Evolutionary conservation across 1,140 invertebrate species (phyloP).

Genomic region (Sweltsa coloradensis): DNA sequence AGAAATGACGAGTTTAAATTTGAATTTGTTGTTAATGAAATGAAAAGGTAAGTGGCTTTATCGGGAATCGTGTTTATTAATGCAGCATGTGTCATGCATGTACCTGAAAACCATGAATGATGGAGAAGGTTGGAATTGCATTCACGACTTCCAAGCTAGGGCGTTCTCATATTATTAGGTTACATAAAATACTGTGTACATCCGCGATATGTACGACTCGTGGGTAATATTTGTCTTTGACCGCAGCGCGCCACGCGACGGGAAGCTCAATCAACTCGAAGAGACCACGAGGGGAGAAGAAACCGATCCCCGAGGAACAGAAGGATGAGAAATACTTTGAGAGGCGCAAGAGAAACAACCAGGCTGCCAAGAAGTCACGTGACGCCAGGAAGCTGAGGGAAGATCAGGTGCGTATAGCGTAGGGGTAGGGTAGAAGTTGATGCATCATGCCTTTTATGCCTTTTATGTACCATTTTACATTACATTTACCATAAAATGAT

Average conservation of each 20-base stretch:
- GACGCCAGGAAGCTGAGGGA: slow-evolving; percentile 75
- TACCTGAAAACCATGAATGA: too few species aligned
- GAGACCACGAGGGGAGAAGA: slow-evolving; percentile 67
- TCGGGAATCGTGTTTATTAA: too few species aligned
- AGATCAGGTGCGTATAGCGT: slow-evolving; percentile 64
- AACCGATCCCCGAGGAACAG: slow-evolving; percentile 71
- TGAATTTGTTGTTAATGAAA: too few species aligned
- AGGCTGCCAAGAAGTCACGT: slow-evolving; percentile 81
- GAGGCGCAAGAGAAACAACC: slow-evolving; percentile 71
- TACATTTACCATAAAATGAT: neutral
- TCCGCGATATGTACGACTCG: slow-evolving; percentile 10
- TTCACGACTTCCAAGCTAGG: too few species aligned
- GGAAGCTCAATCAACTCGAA: neutral
- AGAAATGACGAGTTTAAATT: too few species aligned
- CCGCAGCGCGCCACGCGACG: slow-evolving; percentile 23
- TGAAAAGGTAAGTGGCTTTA: too few species aligned
- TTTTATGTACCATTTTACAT: too few species aligned
- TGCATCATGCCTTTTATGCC: too few species aligned
- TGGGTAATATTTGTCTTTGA: slow-evolving; percentile 22
- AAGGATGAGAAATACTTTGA: slow-evolving; percentile 87
- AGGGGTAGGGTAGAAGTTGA: neutral
- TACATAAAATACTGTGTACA: neutral
- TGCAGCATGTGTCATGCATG: too few species aligned
- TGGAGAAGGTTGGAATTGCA: too few species aligned
- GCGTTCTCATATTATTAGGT: neutral